phyloP scores from a whole-genome alignment of 2,888 invertebrate genomes.

The Aphodius granarius region DNA sequence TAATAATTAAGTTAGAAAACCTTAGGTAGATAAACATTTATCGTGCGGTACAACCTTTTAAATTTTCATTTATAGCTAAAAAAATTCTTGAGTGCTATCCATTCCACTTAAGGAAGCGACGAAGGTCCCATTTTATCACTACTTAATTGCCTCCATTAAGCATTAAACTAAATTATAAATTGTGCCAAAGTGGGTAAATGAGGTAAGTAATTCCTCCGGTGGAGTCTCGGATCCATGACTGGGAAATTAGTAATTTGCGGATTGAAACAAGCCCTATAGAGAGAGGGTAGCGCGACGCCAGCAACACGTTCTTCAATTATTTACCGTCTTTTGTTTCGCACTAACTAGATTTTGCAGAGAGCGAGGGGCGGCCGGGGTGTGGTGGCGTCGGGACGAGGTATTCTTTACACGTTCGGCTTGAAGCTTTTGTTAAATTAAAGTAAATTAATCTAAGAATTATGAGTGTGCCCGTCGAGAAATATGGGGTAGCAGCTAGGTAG shows the following conservation, averaged over 20 bases:
- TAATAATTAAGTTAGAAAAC: no score
- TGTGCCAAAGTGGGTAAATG: constrained; percentile 16
- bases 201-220: constrained; percentile 36
- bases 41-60: no score
- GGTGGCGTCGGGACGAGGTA: constrained; percentile 34
- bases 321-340: constrained; percentile 48
- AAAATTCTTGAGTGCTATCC: background rate
- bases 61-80: no score
- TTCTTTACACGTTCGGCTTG: constrained; percentile 45
- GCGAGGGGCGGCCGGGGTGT: background rate
- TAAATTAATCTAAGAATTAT: constrained; percentile 42
- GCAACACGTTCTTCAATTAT: constrained; percentile 48
- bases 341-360: constrained; percentile 42
- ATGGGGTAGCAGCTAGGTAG: constrained; percentile 7
- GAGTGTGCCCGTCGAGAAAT: constrained; percentile 32
- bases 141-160: background rate
- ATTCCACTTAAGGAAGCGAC: background rate
- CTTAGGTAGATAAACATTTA: no score
- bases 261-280: constrained; percentile 35
- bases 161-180: constrained; percentile 19
- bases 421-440: constrained; percentile 47
- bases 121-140: background rate
- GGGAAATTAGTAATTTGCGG: constrained; percentile 45
- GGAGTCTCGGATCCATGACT: constrained; percentile 40
- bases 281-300: constrained; percentile 29